Conservation (phyloP, 23 tunicate genomes). For the Halocynthia roretzi region DNA sequence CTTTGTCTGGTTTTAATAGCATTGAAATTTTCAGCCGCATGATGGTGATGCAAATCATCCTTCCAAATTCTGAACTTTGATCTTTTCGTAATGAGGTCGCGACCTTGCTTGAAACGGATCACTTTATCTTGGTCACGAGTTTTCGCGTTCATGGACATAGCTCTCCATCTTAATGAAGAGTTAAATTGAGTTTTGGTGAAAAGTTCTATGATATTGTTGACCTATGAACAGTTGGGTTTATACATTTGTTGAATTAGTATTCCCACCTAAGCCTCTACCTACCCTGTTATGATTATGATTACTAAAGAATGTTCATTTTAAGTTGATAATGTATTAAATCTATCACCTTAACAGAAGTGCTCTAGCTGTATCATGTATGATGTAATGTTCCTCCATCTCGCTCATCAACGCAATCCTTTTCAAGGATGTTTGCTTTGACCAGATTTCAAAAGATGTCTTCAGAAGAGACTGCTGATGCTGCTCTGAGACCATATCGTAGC, state of each 20-base stretch:
- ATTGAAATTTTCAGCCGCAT: background rate
- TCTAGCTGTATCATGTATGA: background rate
- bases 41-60: background rate
- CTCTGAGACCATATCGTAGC: background rate
- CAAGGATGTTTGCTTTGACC: background rate
- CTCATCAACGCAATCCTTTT: background rate
- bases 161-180: background rate
- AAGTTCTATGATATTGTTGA: too few species aligned
- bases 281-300: too few species aligned
- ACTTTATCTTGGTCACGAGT: background rate
- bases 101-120: background rate
- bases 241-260: too few species aligned
- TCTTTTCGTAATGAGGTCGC: background rate
- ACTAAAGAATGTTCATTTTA: background rate
- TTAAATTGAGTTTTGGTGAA: too few species aligned
- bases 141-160: background rate
- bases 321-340: background rate
- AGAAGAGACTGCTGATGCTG: background rate
- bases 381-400: background rate
- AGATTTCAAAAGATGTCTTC: background rate
- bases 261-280: too few species aligned
- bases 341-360: background rate
- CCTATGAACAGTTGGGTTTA: too few species aligned
- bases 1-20: background rate
- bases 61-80: slow-evolving; percentile 1